phyloP scores from a whole-genome alignment of 2,113 vertebrate genomes.

The Alaudala cheleensis region DNA sequence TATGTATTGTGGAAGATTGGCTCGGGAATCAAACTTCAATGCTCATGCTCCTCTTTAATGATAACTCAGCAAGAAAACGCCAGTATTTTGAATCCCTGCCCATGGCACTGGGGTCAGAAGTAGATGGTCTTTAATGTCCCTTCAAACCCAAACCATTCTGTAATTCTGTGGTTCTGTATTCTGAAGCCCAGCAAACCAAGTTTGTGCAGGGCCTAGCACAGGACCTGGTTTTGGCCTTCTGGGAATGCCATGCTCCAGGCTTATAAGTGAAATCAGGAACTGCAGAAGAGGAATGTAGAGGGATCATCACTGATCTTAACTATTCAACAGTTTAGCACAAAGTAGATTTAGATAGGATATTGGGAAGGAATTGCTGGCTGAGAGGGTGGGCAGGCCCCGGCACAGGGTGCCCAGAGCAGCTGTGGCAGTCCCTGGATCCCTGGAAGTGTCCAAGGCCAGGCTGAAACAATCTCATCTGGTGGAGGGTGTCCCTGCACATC shows the following conservation, averaged over 20 bases:
- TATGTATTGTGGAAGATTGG: rapidly evolving
- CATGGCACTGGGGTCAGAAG: background rate
- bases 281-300: background rate
- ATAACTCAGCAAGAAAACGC: background rate
- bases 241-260: background rate
- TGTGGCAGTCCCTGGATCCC: background rate
- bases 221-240: background rate
- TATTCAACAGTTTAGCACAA: background rate
- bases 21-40: background rate
- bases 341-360: too few relatives aligned
- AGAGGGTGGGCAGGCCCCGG: background rate
- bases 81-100: background rate
- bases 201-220: too few relatives aligned
- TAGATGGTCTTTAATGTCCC: too few relatives aligned
- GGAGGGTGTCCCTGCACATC: background rate
- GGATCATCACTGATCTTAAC: background rate
- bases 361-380: background rate
- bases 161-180: background rate
- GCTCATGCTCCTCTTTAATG: background rate
- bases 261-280: background rate
- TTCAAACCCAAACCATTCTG: background rate
- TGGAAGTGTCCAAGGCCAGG: background rate
- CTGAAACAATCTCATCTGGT: rapidly evolving
- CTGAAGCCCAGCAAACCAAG: background rate
- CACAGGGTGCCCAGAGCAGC: background rate